These are phyloP conservation scores for Beris chalybata DNA, from an alignment of 2,888 invertebrate genomes.

Conservation along the genomic window DNA sequence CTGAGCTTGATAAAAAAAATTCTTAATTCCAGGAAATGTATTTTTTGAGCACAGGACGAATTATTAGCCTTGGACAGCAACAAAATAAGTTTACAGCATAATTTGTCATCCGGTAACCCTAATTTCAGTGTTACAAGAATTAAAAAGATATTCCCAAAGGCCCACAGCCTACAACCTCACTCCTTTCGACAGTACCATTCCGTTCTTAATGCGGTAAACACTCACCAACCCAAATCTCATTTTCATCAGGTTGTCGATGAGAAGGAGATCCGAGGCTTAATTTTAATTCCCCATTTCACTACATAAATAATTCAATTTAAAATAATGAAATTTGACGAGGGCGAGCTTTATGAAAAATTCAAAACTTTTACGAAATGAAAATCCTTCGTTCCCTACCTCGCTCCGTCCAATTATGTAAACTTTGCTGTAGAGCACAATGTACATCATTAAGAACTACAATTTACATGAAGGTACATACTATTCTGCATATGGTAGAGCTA, in stretches of 20 bases:
- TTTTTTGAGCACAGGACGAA: too few species aligned
- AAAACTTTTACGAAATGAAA: neutral
- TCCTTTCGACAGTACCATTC: neutral
- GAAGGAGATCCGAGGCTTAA: conserved; percentile 3
- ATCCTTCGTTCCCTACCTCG: too few species aligned
- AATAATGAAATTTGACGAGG: conserved; percentile 35
- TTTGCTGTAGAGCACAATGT: too few species aligned
- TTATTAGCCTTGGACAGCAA: too few species aligned
- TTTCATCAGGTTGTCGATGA: conserved; percentile 1
- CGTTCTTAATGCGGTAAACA: neutral
- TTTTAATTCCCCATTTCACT: conserved; percentile 35
- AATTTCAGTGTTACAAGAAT: conserved; percentile 34
- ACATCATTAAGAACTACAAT: too few species aligned
- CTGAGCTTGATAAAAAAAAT: too few species aligned
- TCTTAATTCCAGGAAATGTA: too few species aligned
- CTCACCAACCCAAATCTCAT: too few species aligned
- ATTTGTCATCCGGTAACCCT: conserved; percentile 35
- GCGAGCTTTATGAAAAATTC: conserved; percentile 22
- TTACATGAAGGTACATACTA: too few species aligned
- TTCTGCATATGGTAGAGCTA: too few species aligned
- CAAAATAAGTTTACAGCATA: conserved; percentile 2
- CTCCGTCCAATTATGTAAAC: too few species aligned
- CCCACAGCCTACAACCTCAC: neutral
- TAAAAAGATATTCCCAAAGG: conserved; percentile 35
- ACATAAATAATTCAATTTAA: conserved; percentile 34